Base-by-base conservation (phyloP, 2,797 vertebrate species). In the Fratercula arctica region DNA sequence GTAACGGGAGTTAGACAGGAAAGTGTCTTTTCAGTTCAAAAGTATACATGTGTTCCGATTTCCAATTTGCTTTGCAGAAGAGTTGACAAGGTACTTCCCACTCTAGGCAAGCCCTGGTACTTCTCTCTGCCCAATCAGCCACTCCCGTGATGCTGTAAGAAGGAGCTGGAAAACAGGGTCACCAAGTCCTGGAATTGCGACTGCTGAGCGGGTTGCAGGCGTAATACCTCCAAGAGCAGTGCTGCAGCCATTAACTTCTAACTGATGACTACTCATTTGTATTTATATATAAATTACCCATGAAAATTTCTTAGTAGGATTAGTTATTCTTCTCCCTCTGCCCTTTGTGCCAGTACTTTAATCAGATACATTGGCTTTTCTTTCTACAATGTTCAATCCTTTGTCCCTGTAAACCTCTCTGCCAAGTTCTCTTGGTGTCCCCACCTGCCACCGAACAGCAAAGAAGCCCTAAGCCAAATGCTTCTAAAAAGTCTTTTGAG, bases 231-330 rank as follows among this genome's bases (percentile, higher is more conserved):
- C 43, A 23, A 15, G 84, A 75, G n/a, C 10, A 6, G 26, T 68
- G n/a, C 67, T 84, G 29, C 85, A 95, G 79, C 87, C 64, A 61
- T 46, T 66, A 86, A 59, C 19, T 56, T 81, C 56, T 54, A 84
- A 51, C 43, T 61, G n/a, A 77, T 9, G 7, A 81, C 45, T 60
- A 39, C 28, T 85, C 46, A 26, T 33, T 35, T 88, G 20, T 9
- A 21, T 33, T 31, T 16, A 14, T 51, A 54, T 28, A 25, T 46
- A 39, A 96, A 88, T 37, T 12, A 83, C 48, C 31, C 45, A 53
- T 79, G 79, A 82, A 61, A 46, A 70, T 61, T 33, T n/a, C 48
- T 16, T 57, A 91, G 48, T 3, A 53, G 50, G 29, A 90, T 75
- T 54, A 92, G 57, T 9, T 64, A 50, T 46, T 9, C 35, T 45